Base-by-base conservation (phyloP, 1,140 invertebrate species). In the Macrobrachium rosenbergii region DNA sequence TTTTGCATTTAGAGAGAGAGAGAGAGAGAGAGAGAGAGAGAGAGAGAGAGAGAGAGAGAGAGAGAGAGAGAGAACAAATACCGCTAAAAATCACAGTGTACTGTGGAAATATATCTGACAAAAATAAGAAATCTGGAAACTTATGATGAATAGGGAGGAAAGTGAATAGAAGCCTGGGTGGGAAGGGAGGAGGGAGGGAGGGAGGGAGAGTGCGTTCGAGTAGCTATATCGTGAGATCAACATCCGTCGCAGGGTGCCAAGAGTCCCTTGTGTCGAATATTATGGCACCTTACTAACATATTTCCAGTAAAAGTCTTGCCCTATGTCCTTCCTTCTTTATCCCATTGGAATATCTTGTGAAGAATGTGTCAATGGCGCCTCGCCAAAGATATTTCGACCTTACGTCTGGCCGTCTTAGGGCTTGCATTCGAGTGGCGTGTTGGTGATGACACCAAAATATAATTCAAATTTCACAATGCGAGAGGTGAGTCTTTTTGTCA, bases 401-500 rank as follows among this genome's bases (percentile, higher is more conserved):
- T 72, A 6, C 11, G 14, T 14, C 43, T 10, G 17, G 28, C n/a
- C 0, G 5, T 23, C n/a, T n/a, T 21, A 87, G 63, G 78, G 78
- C 6, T 37, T 28, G 69, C 45, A 81, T 43, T 87, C 84, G 78
- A n/a, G 19, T 75, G 67, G 23, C 67, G 21, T 0, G 17, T 37
- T 11, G 69, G 28, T 81, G 84, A 87, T 87, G 84, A 87, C 84
- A 87, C 84, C 84, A 87, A 87, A 87, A 87, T 87, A 82, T 87
- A 87, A 87, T 87, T 87, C 84, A 87, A 82, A 81, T 81, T 82
- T 82, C 78, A 87, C 84, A 87, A 87, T 87, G 84, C 84, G 37
- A 82, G 75, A 87, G 84, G 84, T 87, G 84, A 87, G 67, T 87
- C 84, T 87, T 87, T 87, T 87, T 87, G 84, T 87, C 84, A 76